Base-by-base conservation (phyloP, 2,113 vertebrate genomes). In the Girardinichthys multiradiatus region DNA sequence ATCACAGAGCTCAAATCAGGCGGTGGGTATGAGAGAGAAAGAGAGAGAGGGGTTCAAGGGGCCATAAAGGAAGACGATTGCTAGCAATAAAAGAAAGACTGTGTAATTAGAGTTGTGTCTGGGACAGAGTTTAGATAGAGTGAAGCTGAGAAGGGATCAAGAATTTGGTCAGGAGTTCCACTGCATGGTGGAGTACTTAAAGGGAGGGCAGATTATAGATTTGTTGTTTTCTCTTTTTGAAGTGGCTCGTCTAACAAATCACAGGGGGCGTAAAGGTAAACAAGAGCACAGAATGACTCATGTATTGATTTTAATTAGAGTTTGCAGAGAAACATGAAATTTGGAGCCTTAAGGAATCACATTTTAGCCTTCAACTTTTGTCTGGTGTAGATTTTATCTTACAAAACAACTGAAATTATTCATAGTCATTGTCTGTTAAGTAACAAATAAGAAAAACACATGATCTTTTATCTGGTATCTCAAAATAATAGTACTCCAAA, bases 1-100 rank as follows among this genome's bases (percentile, higher is more conserved):
- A 83, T 99, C 71, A 91, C 96, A 69, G 96, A 97, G 76, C 95
- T 99, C 64, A 98, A 97, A 90, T 97, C 96, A 96, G 95, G 93
- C 0, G 95, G 96, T 97, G 93, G 21, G 89, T 86, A 14, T 70
- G 8, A 71, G 26, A 59, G 33, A 73, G 70, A 48, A n/a, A 64
- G 14, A 15, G 8, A 39, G 31, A 68, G 39, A 12, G 4, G 4
- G 4, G 66, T n/a, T 48, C 33, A 39, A 12, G 4, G 29, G 64
- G 59, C 35, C 57, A 33, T 12, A 63, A 48, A 67, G 14, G 51
- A 66, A 33, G 80, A 60, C 48, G 35, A 76, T 88, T 80, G 67
- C 35, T 79, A 29, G 5, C 21, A 63, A 64, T 57, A 69, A 76
- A 77, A 70, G 29, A 66, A 42, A 69, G 63, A 63, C 71, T 42